Base-by-base conservation (phyloP, 1,140 invertebrate genomes). In the Euglossa dilemma region DNA sequence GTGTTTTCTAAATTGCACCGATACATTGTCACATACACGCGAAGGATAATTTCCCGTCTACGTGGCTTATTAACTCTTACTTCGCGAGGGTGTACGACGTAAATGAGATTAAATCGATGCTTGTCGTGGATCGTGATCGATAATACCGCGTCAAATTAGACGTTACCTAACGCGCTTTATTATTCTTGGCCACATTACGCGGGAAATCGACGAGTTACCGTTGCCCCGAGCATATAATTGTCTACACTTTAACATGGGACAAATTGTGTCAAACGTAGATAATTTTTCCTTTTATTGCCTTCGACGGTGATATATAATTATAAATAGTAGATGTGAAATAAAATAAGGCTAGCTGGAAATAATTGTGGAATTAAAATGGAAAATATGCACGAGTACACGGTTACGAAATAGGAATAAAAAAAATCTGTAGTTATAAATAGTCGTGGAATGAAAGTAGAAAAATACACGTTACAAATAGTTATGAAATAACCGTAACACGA, bases 121-220 rank as follows among this genome's bases (percentile, higher is more conserved):
- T 11, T 3, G 45, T 16, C 7, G 45, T 9, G 18, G 14, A 69
- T 6, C 45, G 43, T 14, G 43, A 66, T 69, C n/a, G 3, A 1
- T 16, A 69, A 50, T 69, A 69, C 25, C 50, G 12, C 47, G 66
- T 69, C n/a, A 50, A 69, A 69, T 69, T 69, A 69, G 45, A 69
- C 45, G 45, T 69, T 69, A 50, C 66, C 2, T 47, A 69, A 69
- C 45, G 25, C 45, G 25, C 45, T 69, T 69, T 47, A 69, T 47
- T 69, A 69, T 69, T 25, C 45, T 20, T 25, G 45, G 45, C 20
- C 16, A 50, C 18, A 47, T 69, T 50, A 69, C n/a, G 50, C 0
- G 45, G 45, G 50, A 47, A 69, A 69, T 69, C 16, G 45, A 69
- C 50, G 36, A 66, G 28, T n/a, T 23, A 66, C 43, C 20, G 45